These are phyloP conservation scores for Drosophila sturtevanti DNA, from an alignment of 1,140 invertebrate genomes.

Conservation along the genomic window DNA sequence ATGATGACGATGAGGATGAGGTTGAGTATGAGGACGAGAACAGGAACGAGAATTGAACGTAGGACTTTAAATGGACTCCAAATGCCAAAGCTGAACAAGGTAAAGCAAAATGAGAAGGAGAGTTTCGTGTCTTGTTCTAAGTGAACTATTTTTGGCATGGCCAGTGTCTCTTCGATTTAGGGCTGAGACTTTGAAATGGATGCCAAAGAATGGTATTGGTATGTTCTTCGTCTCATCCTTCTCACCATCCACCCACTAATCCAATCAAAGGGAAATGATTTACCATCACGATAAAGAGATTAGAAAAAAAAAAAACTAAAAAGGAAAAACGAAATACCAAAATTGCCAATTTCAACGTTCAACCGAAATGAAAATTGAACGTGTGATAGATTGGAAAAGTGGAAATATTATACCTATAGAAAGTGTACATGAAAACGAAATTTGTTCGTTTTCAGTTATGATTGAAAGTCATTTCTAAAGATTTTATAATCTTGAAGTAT, in stretches of 20 bases:
- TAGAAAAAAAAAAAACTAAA: slow-evolving; percentile 14
- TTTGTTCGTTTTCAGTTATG: neutral
- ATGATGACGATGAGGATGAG: neutral
- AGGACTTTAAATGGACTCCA: slow-evolving; percentile 71
- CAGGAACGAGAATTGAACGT: neutral
- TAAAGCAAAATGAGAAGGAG: slow-evolving; percentile 10
- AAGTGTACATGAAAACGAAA: neutral
- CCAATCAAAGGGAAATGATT: slow-evolving; percentile 49
- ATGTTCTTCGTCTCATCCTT: slow-evolving; percentile 1
- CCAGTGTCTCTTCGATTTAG: slow-evolving; percentile 39
- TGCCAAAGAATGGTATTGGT: slow-evolving; percentile 27
- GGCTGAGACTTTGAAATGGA: slow-evolving; percentile 14
- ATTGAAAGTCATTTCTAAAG: neutral
- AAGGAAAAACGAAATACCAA: neutral
- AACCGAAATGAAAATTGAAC: slow-evolving; percentile 2
- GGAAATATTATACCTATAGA: neutral
- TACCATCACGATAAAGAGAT: slow-evolving; percentile 61
- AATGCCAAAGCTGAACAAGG: slow-evolving; percentile 29
- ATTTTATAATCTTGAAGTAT: too few species aligned
- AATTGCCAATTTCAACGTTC: neutral
- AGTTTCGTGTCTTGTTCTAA: slow-evolving; percentile 45
- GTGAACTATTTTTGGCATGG: slow-evolving; percentile 72
- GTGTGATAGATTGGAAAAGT: neutral
- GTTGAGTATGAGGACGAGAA: neutral
- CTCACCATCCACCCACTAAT: neutral